Evolutionary conservation across 2,113 vertebrate species (phyloP), one percentile per base, ranked within the genome.

Genomic region (Catharus minimus): DNA sequence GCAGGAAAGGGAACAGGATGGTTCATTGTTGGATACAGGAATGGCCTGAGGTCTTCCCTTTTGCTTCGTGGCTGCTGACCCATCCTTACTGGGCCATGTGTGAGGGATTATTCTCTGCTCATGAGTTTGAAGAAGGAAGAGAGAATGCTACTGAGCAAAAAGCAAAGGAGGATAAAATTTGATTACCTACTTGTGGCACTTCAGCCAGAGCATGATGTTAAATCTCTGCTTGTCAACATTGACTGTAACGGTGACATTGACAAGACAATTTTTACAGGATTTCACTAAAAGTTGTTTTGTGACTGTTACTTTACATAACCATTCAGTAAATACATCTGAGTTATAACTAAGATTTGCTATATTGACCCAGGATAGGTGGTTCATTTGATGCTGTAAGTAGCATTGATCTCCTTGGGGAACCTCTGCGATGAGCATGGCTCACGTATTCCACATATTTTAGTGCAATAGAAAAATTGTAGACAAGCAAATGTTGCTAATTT

Each of bases 71-170:
- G 36, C 53, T 74, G 22, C 61, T 89, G 56, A 39, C 22, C 21
- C 0, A 0, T 49, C 56, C 22, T 38, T 46, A 46, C 11, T 66
- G 11, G 32, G 8, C 72, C 20, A 4, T 2, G 3, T 30, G 16
- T 50, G 28, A 62, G 55, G 38, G 38, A 12, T 43, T 77, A 14
- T 8, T 68, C 46, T 81, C 22, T 68, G 66, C 36, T 89, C 17
- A 10, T 23, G 52, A 10, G 20, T 50, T 76, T 78, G 61, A 60
- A 61, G 55, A 21, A 71, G n/a, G 44, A 41, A 41, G 43, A 22
- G n/a, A 36, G 19, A 68, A 39, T 65, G 30, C n/a, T 64, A 8
- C 18, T 56, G 33, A 55, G 67, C 15, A 49, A 41, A 89, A 79
- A 47, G 33, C 12, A 14, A 66, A 57, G 12, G 6, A 27, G 5